Percentiles rank a stretch among this genome's conserved stretches.
Evolutionary conservation across 1,140 invertebrate genomes (phyloP).

Genomic region (Lepidotrigona ventralis): DNA sequence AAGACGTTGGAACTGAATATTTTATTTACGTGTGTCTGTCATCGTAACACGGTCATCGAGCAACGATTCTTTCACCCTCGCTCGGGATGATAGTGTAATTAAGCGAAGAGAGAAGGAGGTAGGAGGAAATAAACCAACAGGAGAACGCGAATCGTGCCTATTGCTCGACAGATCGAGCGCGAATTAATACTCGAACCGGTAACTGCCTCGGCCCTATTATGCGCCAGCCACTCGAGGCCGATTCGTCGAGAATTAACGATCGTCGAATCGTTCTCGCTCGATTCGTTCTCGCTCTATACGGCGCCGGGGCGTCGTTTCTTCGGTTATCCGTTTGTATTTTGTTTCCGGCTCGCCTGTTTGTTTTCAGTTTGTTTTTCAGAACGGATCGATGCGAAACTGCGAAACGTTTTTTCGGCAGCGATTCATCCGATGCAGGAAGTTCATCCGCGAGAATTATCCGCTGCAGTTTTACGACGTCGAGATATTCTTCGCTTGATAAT

Average conservation of each 20-base stretch:
- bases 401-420: neutral
- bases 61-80: neutral
- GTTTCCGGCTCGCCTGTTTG: neutral
- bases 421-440: neutral
- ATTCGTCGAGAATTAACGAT: conserved; percentile 10
- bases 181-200: conserved; percentile 31
- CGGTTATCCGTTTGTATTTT: conserved; percentile 10
- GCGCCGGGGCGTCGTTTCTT: neutral
- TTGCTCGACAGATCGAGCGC: neutral
- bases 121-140: too few relatives aligned
- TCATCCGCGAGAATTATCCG: neutral
- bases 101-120: neutral
- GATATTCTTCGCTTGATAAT: too few relatives aligned
- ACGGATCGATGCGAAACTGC: neutral
- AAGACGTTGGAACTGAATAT: too few relatives aligned
- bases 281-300: conserved; percentile 14
- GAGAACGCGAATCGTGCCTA: neutral
- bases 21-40: too few relatives aligned
- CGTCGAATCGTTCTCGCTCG: conserved; percentile 30
- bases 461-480: neutral
- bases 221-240: conserved; percentile 16
- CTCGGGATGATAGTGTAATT: neutral
- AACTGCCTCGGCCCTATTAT: conserved; percentile 10
- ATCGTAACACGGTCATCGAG: too few relatives aligned
- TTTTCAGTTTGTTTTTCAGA: neutral